Base-by-base conservation (phyloP, 2,888 invertebrate species). In the Dynastes tityus region DNA sequence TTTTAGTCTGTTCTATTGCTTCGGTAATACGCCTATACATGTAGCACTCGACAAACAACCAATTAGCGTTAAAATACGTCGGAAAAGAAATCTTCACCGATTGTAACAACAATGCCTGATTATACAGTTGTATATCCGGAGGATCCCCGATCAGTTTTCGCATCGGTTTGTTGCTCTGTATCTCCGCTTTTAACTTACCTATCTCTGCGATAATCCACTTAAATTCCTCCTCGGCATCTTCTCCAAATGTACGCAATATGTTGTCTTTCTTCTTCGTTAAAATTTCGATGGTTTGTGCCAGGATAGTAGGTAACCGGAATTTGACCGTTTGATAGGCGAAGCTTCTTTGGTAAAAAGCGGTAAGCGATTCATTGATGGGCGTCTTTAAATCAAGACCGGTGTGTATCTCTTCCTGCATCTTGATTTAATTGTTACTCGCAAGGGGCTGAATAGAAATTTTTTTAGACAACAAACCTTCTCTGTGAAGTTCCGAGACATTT, bases 21-120 rank as follows among this genome's bases (percentile, higher is more conserved):
- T 95, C 93, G 70, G 90, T 89, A 6, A 96, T 85, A 78, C 91
- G 90, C 68, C 95, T 90, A 82, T 98, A 99, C 89, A 98, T 92
- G 87, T 97, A 98, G 86, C 97, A 97, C 88, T 99, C 99, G 0
- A 94, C 92, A 85, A 96, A 95, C 0, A 99, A 90, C 98, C 98
- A 99, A 0, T 93, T 90, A 37, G 94, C 92, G 13, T 92, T 92
- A 86, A 95, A 99, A 0, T 90, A 87, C 2, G 85, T 82, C 68
- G 83, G 83, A 9, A 84, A 85, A 45, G 86, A 84, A 68, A 83
- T 81, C 13, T 83, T 80, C 11, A 84, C 81, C 27, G 76, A 53
- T 79, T 85, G 86, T 85, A 92, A 86, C 13, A 87, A 85, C 61
- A 95, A 87, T 84, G 92, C 94, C 1, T 90, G 83, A 87, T 97